These are phyloP conservation scores for Alviniconcha strummeri DNA, from an alignment of 2,888 invertebrate species.

Conservation along the genomic window DNA sequence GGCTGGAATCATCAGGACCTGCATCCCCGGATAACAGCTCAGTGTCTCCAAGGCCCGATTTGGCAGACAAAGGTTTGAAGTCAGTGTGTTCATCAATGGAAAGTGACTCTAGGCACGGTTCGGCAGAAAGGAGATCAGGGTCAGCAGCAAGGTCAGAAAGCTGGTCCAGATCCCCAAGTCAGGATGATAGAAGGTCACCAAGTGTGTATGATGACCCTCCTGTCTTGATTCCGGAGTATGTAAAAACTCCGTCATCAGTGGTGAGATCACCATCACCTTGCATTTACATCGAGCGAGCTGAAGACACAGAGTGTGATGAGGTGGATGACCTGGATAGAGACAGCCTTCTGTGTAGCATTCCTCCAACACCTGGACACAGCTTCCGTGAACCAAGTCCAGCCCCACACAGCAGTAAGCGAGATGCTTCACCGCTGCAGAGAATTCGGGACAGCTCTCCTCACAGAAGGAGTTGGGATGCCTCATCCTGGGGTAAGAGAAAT, in stretches of 20 bases:
- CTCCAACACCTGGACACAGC: slow-evolving; percentile 15
- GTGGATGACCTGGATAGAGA: slow-evolving; percentile 12
- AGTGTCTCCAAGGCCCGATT: background rate
- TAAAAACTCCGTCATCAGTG: background rate
- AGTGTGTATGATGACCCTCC: slow-evolving; percentile 20
- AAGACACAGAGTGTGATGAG: slow-evolving; percentile 9
- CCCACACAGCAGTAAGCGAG: background rate
- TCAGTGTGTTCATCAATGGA: background rate
- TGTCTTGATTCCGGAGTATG: slow-evolving; percentile 15
- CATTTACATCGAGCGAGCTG: background rate
- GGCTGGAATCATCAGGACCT: background rate
- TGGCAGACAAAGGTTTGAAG: background rate
- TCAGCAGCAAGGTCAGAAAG: background rate
- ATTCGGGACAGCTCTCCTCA: background rate
- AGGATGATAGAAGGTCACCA: background rate
- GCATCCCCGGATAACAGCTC: background rate
- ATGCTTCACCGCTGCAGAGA: background rate
- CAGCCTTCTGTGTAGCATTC: background rate
- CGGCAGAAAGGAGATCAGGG: too few species aligned
- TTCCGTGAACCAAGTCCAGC: background rate
- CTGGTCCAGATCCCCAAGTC: background rate
- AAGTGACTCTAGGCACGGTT: too few species aligned
- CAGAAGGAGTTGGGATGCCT: background rate
- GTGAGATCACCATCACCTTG: background rate
- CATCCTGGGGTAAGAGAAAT: background rate